Evolutionary conservation across 2,113 vertebrate genomes (phyloP).

Genomic region (Podilymbus podiceps): DNA sequence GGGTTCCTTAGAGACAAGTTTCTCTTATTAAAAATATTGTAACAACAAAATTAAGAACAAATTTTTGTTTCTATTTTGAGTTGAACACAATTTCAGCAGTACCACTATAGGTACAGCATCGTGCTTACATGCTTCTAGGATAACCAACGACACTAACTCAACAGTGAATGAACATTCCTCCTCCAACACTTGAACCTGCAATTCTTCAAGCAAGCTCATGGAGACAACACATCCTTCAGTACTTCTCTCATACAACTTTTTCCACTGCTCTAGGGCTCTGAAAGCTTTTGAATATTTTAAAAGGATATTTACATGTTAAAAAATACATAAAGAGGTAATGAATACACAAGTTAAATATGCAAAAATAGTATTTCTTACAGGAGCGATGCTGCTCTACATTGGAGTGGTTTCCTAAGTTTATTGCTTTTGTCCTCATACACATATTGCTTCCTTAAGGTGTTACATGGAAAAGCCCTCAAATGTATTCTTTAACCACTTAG

Average conservation of each 20-base stretch:
- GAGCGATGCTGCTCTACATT: background rate
- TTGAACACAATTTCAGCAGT: background rate
- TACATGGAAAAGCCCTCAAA: background rate
- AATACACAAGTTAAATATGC: background rate
- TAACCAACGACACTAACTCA: background rate
- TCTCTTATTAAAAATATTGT: background rate
- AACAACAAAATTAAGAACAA: background rate
- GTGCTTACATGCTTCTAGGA: background rate
- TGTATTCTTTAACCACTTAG: background rate
- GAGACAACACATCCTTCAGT: background rate
- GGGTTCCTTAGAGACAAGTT: background rate
- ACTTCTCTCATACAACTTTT: background rate
- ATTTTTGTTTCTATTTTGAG: background rate
- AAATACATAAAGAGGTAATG: background rate
- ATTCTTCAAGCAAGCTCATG: background rate
- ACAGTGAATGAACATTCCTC: background rate
- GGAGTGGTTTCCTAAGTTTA: background rate
- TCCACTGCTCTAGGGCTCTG: background rate
- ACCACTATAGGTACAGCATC: background rate
- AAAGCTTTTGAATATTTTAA: background rate
- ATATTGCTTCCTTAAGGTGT: background rate
- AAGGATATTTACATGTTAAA: background rate
- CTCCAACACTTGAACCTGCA: background rate
- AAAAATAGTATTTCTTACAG: background rate
- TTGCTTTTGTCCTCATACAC: background rate